Percentiles rank a stretch among this genome's conserved stretches.
These are phyloP conservation scores for Uromys caudimaculatus DNA, from an alignment of 2,797 vertebrate genomes.

Conservation along the genomic window DNA sequence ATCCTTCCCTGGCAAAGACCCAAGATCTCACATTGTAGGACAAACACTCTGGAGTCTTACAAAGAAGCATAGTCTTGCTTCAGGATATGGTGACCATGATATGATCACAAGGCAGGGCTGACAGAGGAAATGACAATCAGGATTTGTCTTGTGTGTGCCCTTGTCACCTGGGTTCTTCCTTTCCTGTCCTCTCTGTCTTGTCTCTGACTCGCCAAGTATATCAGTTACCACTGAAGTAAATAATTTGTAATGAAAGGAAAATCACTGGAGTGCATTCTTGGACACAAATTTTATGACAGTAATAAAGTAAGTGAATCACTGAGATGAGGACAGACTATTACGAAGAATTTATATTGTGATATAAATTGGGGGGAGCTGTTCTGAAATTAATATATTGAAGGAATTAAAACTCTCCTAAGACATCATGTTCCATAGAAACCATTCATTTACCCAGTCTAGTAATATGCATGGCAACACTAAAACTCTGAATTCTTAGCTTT, in stretches of 20 bases:
- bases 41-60: constrained; percentile 45
- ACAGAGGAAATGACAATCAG: constrained; percentile 50
- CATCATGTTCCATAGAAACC: neutral
- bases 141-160: neutral
- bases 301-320: constrained; percentile 41
- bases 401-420: constrained; percentile 39
- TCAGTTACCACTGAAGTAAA: constrained; percentile 41
- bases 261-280: neutral
- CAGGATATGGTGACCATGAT: constrained; percentile 68
- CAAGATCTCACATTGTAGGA: constrained; percentile 40
- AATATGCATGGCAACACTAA: neutral
- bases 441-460: neutral
- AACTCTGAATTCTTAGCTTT: neutral
- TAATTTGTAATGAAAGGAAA: constrained; percentile 62
- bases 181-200: neutral
- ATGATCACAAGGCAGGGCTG: constrained; percentile 13
- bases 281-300: constrained; percentile 30
- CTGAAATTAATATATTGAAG: neutral
- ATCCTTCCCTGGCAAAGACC: constrained; percentile 63
- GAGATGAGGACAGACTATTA: neutral
- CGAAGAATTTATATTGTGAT: neutral
- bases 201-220: neutral
- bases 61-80: constrained; percentile 63
- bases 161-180: constrained; percentile 17
- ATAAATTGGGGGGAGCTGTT: constrained; percentile 2